These are phyloP conservation scores for Lysiphlebus fabarum DNA, from an alignment of 1,140 invertebrate genomes.

Conservation along the genomic window DNA sequence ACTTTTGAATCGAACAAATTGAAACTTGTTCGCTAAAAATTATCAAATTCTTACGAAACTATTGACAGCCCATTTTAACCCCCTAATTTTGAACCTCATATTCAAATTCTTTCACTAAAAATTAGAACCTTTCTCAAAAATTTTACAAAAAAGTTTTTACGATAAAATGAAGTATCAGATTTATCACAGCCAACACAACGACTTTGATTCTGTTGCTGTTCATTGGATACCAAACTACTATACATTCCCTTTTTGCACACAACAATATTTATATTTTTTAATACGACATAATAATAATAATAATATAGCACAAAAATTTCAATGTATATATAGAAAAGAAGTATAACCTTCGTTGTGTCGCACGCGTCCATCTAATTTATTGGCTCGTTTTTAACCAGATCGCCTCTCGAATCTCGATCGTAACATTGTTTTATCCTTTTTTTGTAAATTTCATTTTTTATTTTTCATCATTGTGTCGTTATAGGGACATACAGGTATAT, in stretches of 20 bases:
- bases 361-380: conserved; percentile 30
- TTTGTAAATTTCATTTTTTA: conserved; percentile 2
- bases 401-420: conserved; percentile 18
- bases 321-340: too few species aligned
- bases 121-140: too few species aligned
- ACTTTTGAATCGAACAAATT: too few species aligned
- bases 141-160: too few species aligned
- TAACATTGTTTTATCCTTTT: not conserved
- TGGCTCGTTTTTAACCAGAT: conserved; percentile 19
- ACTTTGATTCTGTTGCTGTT: conserved; percentile 28
- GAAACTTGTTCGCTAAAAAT: too few species aligned
- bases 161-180: conserved; percentile 6
- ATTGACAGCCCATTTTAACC: too few species aligned
- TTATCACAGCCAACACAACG: conserved; percentile 19
- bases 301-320: conserved; percentile 7
- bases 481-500: conserved; percentile 5
- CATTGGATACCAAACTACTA: conserved; percentile 6
- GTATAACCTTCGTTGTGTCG: conserved; percentile 17
- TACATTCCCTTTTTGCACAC: conserved; percentile 18
- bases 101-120: too few species aligned
- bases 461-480: conserved; percentile 6
- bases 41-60: too few species aligned
- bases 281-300: not conserved
- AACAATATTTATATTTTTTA: conserved; percentile 2
- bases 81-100: too few species aligned